Evolutionary conservation across 1,140 invertebrate genomes (phyloP), one percentile per base, ranked within the genome.

Genomic region (Panagrolaimus sp.): DNA sequence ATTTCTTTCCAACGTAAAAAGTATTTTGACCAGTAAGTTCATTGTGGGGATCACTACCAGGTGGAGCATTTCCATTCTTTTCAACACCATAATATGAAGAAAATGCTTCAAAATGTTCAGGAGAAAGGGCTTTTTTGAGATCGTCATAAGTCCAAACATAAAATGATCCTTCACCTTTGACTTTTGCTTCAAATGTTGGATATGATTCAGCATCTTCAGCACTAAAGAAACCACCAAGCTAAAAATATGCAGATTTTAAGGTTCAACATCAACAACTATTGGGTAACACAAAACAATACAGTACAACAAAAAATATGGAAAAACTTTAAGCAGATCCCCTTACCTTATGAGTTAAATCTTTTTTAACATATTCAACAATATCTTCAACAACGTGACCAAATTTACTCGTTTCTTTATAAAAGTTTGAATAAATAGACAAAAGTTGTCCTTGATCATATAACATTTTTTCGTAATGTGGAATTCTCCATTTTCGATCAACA

Each of bases 401-500:
- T 38, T 62, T 45, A 17, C 65, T 69, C 0, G 91, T 90, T 1
- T 90, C 86, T 58, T 92, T 86, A 83, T 88, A 94, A 4, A 90
- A 91, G 82, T 92, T 89, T 0, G 89, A 86, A 79, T 92, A 96
- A 0, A 89, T 88, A 1, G 88, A 86, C 52, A 89, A 87, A 15
- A 97, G 84, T 83, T 96, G 93, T 0, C 88, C 92, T 85, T 96
- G 93, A 85, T 96, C 94, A 80, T 96, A 96, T 0, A 96, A 87
- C 94, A 96, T 96, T 87, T 97, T 97, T 83, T 73, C 94, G 87
- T 96, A 97, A 85, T 97, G 94, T 8, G 94, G 94, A 0, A 96
- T 91, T 81, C 95, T 93, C 94, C 94, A 97, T 76, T 89, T 88
- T 21, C 87, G 87, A 80, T 96, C 94, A 1, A 93, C 92, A 0